These are phyloP conservation scores for Girardia tigrina DNA, from an alignment of 2,888 invertebrate species.

Conservation along the genomic window DNA sequence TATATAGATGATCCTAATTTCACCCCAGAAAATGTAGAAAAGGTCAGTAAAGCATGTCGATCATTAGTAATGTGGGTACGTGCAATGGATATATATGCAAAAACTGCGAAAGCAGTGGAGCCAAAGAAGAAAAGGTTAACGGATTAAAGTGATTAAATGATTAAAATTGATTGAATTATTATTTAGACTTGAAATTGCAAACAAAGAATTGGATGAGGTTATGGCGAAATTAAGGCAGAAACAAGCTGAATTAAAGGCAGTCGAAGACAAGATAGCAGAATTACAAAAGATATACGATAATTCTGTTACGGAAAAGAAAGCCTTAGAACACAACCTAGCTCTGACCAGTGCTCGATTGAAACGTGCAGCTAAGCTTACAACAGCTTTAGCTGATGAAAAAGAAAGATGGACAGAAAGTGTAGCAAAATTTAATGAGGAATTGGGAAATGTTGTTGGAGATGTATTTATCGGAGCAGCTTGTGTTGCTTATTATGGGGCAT, in stretches of 20 bases:
- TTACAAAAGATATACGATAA: slow-evolving; percentile 50
- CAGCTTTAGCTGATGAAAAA: slow-evolving; percentile 73
- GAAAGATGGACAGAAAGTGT: slow-evolving; percentile 68
- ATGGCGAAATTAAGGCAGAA: slow-evolving; percentile 65
- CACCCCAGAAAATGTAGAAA: slow-evolving; percentile 66
- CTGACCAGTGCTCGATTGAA: slow-evolving; percentile 65
- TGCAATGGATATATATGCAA: slow-evolving; percentile 75
- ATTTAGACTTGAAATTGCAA: slow-evolving; percentile 55
- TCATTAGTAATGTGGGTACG: slow-evolving; percentile 82
- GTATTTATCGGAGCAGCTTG: slow-evolving; percentile 51
- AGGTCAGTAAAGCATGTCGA: slow-evolving; percentile 67
- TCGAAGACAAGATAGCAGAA: slow-evolving; percentile 60
- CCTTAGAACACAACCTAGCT: slow-evolving; percentile 62
- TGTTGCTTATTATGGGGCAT: slow-evolving; percentile 52
- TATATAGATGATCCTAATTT: slow-evolving; percentile 76
- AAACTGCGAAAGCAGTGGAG: slow-evolving; percentile 70
- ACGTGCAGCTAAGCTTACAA: slow-evolving; percentile 69
- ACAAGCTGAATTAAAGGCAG: slow-evolving; percentile 66
- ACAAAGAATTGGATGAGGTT: slow-evolving; percentile 62
- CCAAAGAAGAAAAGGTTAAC: slow-evolving; percentile 66
- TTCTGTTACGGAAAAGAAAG: slow-evolving; percentile 59
- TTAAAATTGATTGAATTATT: background rate
- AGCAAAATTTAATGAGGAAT: slow-evolving; percentile 41
- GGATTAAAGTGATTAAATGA: background rate
- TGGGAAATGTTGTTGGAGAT: slow-evolving; percentile 50